These are phyloP conservation scores for Neoarius graeffei DNA, from an alignment of 2,113 vertebrate species.

Conservation along the genomic window DNA sequence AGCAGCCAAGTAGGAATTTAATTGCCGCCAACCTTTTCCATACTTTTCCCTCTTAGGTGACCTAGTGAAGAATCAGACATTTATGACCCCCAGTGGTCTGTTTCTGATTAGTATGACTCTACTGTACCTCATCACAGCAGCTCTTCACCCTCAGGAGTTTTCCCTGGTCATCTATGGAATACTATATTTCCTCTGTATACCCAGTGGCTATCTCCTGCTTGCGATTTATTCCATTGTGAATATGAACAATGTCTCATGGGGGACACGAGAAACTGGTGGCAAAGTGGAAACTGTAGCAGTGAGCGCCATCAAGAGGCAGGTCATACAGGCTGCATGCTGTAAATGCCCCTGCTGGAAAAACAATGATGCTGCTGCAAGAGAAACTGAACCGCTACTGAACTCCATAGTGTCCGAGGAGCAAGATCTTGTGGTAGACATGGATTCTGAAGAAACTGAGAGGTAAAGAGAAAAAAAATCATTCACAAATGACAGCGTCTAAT, in stretches of 20 bases:
- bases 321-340: conserved; percentile 54
- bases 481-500: background rate
- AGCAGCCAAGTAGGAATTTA: background rate
- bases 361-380: background rate
- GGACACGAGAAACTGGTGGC: conserved; percentile 57
- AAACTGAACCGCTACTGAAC: background rate
- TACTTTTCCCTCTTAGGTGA: conserved; percentile 42
- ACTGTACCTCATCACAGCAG: conserved; percentile 55
- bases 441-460: background rate
- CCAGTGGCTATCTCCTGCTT: conserved; percentile 63
- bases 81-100: conserved; percentile 60
- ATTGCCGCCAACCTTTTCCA: background rate
- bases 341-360: conserved; percentile 36
- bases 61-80: conserved; percentile 53
- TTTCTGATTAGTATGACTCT: conserved; percentile 58
- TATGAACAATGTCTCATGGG: conserved; percentile 67
- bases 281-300: conserved; percentile 18
- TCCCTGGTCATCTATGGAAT: conserved; percentile 60
- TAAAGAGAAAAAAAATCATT: background rate
- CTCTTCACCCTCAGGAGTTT: conserved; percentile 63
- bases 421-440: background rate
- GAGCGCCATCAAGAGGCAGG: background rate
- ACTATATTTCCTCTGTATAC: conserved; percentile 63
- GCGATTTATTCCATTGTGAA: conserved; percentile 66
- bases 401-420: background rate